These are phyloP conservation scores for Silurus aristotelis DNA, from an alignment of 2,797 vertebrate genomes.

Conservation along the genomic window DNA sequence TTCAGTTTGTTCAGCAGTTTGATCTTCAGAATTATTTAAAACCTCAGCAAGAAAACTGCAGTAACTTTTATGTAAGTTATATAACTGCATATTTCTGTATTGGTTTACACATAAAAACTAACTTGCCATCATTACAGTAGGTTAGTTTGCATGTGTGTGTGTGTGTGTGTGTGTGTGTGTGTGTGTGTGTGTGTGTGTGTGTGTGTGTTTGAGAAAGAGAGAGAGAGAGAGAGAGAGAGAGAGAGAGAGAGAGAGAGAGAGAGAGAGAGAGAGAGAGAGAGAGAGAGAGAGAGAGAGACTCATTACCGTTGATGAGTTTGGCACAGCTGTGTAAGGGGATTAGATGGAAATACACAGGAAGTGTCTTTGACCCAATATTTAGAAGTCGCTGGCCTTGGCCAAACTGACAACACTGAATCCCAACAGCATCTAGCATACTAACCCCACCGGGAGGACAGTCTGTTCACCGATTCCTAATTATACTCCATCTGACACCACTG, in stretches of 20 bases:
- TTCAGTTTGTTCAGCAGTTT: background rate
- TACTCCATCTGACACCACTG: constrained; percentile 85
- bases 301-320: constrained; percentile 52
- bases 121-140: constrained; percentile 25
- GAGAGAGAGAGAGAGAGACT: background rate
- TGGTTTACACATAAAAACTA: background rate
- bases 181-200: constrained; percentile 27
- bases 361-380: constrained; percentile 79
- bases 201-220: too few species aligned
- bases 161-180: constrained; percentile 20
- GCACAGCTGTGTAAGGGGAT: constrained; percentile 66
- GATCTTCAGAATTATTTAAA: background rate
- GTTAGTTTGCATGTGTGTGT: constrained; percentile 31
- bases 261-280: too few species aligned
- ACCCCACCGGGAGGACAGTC: constrained; percentile 87
- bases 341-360: constrained; percentile 81
- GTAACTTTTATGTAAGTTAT: background rate
- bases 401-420: constrained; percentile 85
- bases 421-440: constrained; percentile 85
- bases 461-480: constrained; percentile 89
- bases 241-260: too few species aligned
- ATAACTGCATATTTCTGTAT: background rate
- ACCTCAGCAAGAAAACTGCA: constrained; percentile 1
- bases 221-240: too few species aligned
- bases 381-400: constrained; percentile 80